phyloP scores from a whole-genome alignment of 2,797 vertebrate genomes.

The Helicolenus hilgendorfi region DNA sequence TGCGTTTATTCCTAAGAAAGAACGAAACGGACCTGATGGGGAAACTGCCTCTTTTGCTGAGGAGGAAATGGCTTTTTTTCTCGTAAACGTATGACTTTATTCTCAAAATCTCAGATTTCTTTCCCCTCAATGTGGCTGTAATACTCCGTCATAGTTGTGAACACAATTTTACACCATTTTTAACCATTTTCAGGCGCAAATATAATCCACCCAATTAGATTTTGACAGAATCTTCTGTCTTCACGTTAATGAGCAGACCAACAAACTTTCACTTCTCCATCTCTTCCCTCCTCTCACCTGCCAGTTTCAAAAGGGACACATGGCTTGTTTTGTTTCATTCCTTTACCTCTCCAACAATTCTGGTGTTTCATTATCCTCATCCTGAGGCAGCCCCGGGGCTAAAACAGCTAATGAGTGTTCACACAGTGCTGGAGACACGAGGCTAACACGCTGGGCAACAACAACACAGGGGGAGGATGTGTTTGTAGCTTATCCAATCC shows the following conservation, averaged over 20 bases:
- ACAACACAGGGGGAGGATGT: not conserved
- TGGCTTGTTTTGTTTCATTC: not conserved
- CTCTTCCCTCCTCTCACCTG: not conserved
- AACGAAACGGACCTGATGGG: too few species aligned
- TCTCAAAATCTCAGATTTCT: too few species aligned
- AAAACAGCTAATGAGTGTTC: constrained; percentile 4
- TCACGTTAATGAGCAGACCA: not conserved
- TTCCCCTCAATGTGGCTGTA: too few species aligned
- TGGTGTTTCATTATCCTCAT: constrained; percentile 1
- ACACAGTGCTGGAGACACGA: not conserved
- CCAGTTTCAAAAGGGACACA: not conserved
- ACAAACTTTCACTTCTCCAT: not conserved
- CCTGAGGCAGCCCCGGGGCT: constrained; percentile 20
- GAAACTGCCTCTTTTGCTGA: too few species aligned
- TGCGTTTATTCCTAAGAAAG: too few species aligned
- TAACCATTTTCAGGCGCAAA: not conserved
- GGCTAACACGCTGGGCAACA: not conserved
- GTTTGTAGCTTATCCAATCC: not conserved
- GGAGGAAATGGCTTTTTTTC: too few species aligned
- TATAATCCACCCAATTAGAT: not conserved
- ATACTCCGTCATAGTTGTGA: not conserved
- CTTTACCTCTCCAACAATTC: not conserved
- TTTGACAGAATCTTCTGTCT: not conserved
- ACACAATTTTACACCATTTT: not conserved
- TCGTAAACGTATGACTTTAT: too few species aligned